Base-by-base conservation (phyloP, 2,888 invertebrate species). In the Steinernema carpocapsae region DNA sequence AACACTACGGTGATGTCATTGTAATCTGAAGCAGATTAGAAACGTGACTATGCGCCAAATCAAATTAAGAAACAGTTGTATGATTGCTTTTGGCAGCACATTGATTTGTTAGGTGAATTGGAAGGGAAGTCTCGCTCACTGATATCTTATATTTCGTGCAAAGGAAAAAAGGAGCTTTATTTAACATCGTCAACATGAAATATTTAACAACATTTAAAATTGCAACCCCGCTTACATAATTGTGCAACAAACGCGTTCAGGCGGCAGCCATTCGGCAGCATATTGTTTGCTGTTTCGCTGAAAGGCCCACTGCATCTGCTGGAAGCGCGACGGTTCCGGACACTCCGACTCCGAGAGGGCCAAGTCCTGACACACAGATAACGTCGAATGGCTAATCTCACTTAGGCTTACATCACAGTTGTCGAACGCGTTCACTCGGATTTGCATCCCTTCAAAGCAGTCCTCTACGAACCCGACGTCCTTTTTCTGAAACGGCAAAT, bases 381-480 rank as follows among this genome's bases (percentile, higher is more conserved):
- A 71, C 19, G 19, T 45, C 17, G 71, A 59, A 48, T 74, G 76
- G 19, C 24, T 29, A 48, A 48, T 4, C n/a, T 19, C 32, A 48
- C 64, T 46, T 32, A 12, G 51, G 76, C 81, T 78, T 42, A 84
- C 85, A 56, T 85, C 83, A 45, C 79, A 78, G 37, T 78, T 80
- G 59, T 85, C 85, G 74, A 85, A 85, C 24, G 82, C 79, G 72
- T 85, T 85, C 46, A 85, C 83, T n/a, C 80, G 77, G 70, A 85
- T 83, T 45, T 80, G 80, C 76, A 85, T 81, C 32, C 85, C 85
- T 73, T 85, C 85, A 64, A 83, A 75, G 26, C 78, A 85, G 75
- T 85, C 84, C 71, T 83, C 80, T 24, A 82, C 75, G 19, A 76
- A 72, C 32, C 72, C 72, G 43, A 46, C 59, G 14, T 78, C 74